These are phyloP conservation scores for Acleris holmiana DNA, from an alignment of 2,888 invertebrate species.

Conservation along the genomic window DNA sequence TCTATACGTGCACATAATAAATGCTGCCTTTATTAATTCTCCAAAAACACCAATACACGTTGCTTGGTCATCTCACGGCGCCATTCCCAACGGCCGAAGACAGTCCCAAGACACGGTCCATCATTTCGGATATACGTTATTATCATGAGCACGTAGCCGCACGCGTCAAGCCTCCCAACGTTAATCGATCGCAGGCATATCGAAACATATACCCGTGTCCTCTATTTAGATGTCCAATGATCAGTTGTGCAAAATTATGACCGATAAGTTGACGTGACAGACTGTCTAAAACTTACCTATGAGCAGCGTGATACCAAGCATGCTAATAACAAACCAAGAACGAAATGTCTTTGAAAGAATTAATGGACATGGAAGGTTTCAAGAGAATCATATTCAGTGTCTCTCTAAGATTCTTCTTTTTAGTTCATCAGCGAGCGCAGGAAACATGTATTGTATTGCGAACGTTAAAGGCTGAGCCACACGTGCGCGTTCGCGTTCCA, in stretches of 20 bases:
- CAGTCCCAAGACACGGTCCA: not conserved
- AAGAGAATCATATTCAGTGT: no score
- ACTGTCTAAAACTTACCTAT: not conserved
- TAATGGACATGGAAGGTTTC: no score
- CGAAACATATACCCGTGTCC: slow-evolving; percentile 23
- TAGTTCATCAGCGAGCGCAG: no score
- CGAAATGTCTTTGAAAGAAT: no score
- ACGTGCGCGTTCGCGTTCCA: no score
- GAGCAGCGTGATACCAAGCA: no score
- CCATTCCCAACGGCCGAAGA: not conserved
- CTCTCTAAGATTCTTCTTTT: no score
- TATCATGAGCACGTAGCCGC: slow-evolving; percentile 22
- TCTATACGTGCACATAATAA: no score
- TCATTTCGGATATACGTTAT: slow-evolving; percentile 13
- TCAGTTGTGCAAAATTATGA: slow-evolving; percentile 6
- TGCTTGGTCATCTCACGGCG: not conserved
- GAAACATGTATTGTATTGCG: no score
- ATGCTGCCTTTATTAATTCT: no score
- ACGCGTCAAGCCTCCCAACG: slow-evolving; percentile 14
- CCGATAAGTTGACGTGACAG: slow-evolving; percentile 9
- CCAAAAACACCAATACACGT: not conserved
- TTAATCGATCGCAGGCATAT: slow-evolving; percentile 21
- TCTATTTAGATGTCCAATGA: slow-evolving; percentile 1
- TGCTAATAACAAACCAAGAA: no score
- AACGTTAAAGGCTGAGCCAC: no score